Conservation (phyloP, 2,797 vertebrate species). For the Squalus acanthias region DNA sequence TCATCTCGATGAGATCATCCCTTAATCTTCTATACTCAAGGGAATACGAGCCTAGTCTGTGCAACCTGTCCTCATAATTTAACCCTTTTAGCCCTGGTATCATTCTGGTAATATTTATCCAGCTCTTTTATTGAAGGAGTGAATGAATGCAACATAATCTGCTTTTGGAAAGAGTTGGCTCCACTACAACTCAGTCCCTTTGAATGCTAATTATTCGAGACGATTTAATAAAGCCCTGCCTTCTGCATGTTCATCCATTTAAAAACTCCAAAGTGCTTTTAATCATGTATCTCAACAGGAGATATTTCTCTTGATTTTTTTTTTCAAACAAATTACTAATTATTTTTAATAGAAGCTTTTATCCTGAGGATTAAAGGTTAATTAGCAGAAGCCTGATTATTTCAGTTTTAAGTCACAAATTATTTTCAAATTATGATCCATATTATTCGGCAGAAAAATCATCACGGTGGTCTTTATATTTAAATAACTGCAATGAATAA, state of each 20-base stretch:
- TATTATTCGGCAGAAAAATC: neutral
- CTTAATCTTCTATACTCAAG: no score
- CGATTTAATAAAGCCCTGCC: neutral
- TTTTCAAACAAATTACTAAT: neutral
- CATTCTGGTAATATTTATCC: neutral
- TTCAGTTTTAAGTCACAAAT: conserved; percentile 31
- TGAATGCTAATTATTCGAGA: neutral
- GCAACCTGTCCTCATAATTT: neutral
- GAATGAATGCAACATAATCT: neutral
- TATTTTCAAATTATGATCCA: conserved; percentile 18
- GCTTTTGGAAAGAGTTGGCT: neutral
- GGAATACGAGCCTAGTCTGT: neutral
- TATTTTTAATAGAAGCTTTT: conserved; percentile 12
- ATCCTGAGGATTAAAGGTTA: conserved; percentile 17
- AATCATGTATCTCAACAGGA: neutral
- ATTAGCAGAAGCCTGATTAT: conserved; percentile 28
- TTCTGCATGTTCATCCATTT: neutral
- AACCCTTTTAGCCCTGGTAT: neutral
- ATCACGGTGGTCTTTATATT: neutral
- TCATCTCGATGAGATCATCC: no score
- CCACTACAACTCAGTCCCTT: neutral
- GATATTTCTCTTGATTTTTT: neutral
- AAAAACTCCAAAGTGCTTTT: conserved; percentile 11
- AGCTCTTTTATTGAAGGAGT: neutral
- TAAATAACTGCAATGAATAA: conserved; percentile 11